These are phyloP conservation scores for Cebus imitator DNA, from an alignment of 2,113 vertebrate genomes.

Conservation along the genomic window DNA sequence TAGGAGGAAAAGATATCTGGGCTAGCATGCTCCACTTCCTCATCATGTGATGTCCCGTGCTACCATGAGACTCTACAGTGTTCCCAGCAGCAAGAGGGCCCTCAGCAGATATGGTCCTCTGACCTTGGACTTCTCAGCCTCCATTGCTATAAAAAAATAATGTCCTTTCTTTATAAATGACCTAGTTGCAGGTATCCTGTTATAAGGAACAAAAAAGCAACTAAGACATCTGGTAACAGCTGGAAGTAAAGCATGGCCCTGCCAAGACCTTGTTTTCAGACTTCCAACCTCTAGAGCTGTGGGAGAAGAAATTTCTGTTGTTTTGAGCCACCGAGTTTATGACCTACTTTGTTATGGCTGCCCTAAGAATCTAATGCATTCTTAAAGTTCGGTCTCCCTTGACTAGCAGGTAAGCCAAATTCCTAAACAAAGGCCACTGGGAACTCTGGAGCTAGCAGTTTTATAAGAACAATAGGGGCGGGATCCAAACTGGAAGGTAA, in stretches of 20 bases:
- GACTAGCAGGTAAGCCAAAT: not conserved
- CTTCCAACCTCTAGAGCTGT: no score
- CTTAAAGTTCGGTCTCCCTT: fast-evolving
- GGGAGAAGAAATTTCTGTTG: not conserved
- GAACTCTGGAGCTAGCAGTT: not conserved
- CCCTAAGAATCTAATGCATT: not conserved
- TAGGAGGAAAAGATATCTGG: not conserved
- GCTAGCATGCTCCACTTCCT: not conserved
- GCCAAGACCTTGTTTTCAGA: not conserved
- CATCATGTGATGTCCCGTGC: not conserved
- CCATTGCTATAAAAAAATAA: not conserved
- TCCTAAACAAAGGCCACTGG: not conserved
- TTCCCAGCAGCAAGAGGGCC: not conserved
- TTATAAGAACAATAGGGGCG: not conserved
- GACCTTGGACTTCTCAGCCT: not conserved
- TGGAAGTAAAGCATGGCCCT: not conserved
- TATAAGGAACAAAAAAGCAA: not conserved
- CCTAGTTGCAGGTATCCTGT: not conserved
- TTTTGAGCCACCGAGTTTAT: not conserved
- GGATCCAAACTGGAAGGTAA: not conserved
- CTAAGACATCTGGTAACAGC: not conserved
- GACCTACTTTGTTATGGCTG: not conserved
- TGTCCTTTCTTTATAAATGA: not conserved
- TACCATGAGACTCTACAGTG: not conserved
- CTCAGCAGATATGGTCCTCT: not conserved